Evolutionary conservation across 2,888 invertebrate genomes (phyloP), one percentile per base, ranked within the genome.

Genomic region (Geophilus truncorum): DNA sequence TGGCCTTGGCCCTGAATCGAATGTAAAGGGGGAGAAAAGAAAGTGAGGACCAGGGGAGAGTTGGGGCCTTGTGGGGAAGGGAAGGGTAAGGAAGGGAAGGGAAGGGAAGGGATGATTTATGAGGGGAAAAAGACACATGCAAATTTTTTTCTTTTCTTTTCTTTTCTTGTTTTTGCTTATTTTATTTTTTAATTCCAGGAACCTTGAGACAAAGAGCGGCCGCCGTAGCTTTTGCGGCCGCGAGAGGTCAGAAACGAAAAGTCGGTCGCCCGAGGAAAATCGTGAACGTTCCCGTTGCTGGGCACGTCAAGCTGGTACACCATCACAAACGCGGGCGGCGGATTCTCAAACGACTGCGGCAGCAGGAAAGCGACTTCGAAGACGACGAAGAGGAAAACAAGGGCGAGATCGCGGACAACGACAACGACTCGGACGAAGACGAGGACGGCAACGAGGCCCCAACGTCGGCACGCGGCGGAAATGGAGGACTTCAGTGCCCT

Each of bases 401-500:
- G 4, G 80, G 57, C n/a, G 51, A 18, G 7, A 6, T 18, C 45
- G 45, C 5, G 45, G n/a, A 81, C 28, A 30, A 80, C 25, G 82
- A 82, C 15, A 82, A 82, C 4, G 82, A 83, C 15, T 81, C 82
- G 10, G 81, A 80, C 12, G 81, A 82, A 10, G 45, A 80, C 25
- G 18, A 15, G 10, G 81, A 82, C 18, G 81, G 80, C 51, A 82
- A 83, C 5, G 82, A 82, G 18, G 18, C 21, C 18, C n/a, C 18
- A 80, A 77, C 40, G 83, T 70, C 23, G 70, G 70, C 1, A 0
- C 70, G 82, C 10, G 80, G 51, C 21, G 82, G 70, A 18, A 78
- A 81, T 80, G 84, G 84, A 51, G 83, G 84, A 5, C 83, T 84
- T 28, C 83, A 83, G 70, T 90, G 90, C 84, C 90, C 90, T 21